Evolutionary conservation across 2,113 vertebrate species (phyloP).

Genomic region (Serilophus lunatus): DNA sequence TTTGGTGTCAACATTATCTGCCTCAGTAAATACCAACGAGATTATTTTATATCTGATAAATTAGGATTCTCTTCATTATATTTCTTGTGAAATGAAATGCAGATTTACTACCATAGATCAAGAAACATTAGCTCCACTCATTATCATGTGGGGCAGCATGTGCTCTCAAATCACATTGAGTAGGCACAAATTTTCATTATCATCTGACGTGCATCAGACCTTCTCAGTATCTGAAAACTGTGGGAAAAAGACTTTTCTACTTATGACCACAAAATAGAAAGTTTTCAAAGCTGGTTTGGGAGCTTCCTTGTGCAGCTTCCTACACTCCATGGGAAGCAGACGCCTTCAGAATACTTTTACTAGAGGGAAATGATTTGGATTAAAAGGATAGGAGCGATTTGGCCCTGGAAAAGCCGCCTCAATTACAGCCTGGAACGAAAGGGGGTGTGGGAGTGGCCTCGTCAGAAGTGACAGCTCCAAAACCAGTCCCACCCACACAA

Average conservation of each 20-base stretch:
- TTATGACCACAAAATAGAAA: neutral
- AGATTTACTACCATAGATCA: neutral
- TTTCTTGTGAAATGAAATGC: neutral
- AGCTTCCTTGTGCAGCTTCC: neutral
- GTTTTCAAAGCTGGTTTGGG: neutral
- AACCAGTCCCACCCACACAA: neutral
- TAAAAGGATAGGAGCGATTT: fast-evolving
- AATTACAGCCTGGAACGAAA: neutral
- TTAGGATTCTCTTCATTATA: neutral
- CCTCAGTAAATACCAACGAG: neutral
- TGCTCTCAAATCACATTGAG: neutral
- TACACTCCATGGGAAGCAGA: neutral
- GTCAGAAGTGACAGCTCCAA: neutral
- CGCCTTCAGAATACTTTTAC: neutral
- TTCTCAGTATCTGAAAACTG: neutral
- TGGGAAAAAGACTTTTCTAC: neutral
- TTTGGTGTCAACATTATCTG: neutral
- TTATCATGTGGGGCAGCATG: neutral
- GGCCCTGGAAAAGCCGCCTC: neutral
- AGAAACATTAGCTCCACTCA: neutral
- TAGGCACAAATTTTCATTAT: neutral
- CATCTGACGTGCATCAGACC: neutral
- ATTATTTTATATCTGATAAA: neutral
- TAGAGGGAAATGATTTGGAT: neutral
- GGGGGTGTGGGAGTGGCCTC: fast-evolving